Percentiles rank a stretch among this genome's conserved stretches.
Conservation (phyloP, 2,113 vertebrate species). For the Pitta sordida region DNA sequence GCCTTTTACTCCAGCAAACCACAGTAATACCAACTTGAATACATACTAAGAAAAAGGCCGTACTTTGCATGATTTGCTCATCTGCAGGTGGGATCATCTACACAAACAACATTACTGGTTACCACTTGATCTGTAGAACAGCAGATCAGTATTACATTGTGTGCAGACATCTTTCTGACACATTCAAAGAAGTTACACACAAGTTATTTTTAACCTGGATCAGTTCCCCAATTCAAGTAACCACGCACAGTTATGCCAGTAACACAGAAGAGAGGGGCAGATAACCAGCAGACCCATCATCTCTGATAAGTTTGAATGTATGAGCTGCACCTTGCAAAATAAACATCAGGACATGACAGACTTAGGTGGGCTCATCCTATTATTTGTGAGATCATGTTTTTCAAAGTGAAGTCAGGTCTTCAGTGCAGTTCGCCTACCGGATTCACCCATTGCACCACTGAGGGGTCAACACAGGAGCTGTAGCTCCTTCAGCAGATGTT, state of each 20-base stretch:
- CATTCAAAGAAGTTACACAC: neutral
- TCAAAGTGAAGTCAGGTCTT: neutral
- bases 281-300: neutral
- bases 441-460: neutral
- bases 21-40: neutral
- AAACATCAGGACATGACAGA: neutral
- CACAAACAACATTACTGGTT: neutral
- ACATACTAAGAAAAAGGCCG: neutral
- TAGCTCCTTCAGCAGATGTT: neutral
- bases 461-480: neutral
- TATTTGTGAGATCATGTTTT: neutral
- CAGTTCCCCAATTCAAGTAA: conserved; percentile 12
- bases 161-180: neutral
- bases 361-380: neutral
- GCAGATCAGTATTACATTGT: neutral
- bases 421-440: neutral
- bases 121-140: neutral
- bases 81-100: neutral
- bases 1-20: neutral
- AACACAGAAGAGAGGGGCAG: neutral
- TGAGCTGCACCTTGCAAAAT: neutral
- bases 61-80: neutral
- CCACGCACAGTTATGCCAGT: neutral
- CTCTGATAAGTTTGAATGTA: neutral
- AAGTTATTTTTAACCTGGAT: neutral